Percentiles rank a stretch among this genome's conserved stretches.
phyloP scores from a whole-genome alignment of 1,140 invertebrate species.

The Hetaerina americana region DNA sequence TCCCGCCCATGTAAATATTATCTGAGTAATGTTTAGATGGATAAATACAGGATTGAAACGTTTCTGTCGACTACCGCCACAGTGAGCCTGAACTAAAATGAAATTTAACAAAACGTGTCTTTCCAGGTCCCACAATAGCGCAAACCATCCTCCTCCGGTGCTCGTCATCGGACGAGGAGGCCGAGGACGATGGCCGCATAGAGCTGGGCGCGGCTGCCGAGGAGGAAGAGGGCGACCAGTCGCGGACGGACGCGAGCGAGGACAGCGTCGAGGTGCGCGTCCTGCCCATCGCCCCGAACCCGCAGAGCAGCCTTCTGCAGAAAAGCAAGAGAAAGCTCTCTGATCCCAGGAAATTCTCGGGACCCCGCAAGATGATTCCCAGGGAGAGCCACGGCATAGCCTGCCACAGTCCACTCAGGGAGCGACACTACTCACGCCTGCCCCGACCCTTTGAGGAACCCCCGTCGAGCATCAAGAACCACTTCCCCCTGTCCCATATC shows the following conservation, averaged over 20 bases:
- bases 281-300: slow-evolving; percentile 38
- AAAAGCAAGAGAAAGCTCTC: slow-evolving; percentile 54
- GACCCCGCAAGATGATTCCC: slow-evolving; percentile 35
- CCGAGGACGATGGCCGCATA: background rate
- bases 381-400: slow-evolving; percentile 46
- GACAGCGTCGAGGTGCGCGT: slow-evolving; percentile 58
- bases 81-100: too few relatives aligned
- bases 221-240: slow-evolving; percentile 42
- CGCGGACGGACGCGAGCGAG: slow-evolving; percentile 48
- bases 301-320: background rate
- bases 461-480: slow-evolving; percentile 21
- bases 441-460: slow-evolving; percentile 27
- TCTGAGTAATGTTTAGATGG: too few relatives aligned
- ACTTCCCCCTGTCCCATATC: slow-evolving; percentile 21
- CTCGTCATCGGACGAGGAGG: background rate
- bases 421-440: slow-evolving; percentile 25
- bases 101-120: too few relatives aligned
- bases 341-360: slow-evolving; percentile 46
- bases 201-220: background rate
- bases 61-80: too few relatives aligned
- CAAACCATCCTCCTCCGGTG: background rate
- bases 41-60: too few relatives aligned
- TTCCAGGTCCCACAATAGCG: background rate
- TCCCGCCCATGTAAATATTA: too few relatives aligned
- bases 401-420: slow-evolving; percentile 28